A percentile compares a stretch with the other conserved stretches of the same genome.
Conservation (phyloP, 1,140 invertebrate genomes). For the Trichonephila clavipes region DNA sequence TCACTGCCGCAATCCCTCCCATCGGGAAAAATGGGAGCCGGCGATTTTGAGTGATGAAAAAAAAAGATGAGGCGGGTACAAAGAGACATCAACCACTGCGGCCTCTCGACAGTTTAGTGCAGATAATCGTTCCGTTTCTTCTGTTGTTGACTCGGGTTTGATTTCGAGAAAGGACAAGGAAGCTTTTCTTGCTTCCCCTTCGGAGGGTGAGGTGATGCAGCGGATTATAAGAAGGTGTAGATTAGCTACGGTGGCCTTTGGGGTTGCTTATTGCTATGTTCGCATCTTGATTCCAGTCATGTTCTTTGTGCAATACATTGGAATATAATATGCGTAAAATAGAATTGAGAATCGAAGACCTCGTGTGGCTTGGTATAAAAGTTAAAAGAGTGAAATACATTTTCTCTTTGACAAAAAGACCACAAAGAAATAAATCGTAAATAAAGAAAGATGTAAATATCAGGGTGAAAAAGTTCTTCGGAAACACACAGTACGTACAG, state of each 20-base stretch:
- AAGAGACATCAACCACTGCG: constrained; percentile 16
- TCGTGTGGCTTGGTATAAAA: no score
- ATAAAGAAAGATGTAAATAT: no score
- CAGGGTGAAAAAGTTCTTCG: no score
- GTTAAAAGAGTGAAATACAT: no score
- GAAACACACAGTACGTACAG: no score
- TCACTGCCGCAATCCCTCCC: constrained; percentile 15
- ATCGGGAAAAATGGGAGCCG: not conserved
- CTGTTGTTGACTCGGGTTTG: not conserved
- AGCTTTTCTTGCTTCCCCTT: not conserved
- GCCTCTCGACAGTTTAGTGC: not conserved
- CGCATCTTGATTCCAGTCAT: no score
- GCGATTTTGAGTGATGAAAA: not conserved
- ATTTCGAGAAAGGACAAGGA: not conserved
- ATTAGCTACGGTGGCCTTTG: not conserved
- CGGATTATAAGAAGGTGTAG: not conserved
- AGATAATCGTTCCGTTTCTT: not conserved
- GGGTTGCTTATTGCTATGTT: not conserved
- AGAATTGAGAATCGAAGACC: no score
- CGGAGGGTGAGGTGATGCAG: not conserved
- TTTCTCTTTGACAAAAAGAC: no score
- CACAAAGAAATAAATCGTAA: no score
- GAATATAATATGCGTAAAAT: no score
- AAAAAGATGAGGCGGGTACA: not conserved
- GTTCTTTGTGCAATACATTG: no score